A percentile compares a stretch with the other conserved stretches of the same genome.
These are phyloP conservation scores for Philopedon plagiatum DNA, from an alignment of 2,888 invertebrate genomes.

Conservation along the genomic window DNA sequence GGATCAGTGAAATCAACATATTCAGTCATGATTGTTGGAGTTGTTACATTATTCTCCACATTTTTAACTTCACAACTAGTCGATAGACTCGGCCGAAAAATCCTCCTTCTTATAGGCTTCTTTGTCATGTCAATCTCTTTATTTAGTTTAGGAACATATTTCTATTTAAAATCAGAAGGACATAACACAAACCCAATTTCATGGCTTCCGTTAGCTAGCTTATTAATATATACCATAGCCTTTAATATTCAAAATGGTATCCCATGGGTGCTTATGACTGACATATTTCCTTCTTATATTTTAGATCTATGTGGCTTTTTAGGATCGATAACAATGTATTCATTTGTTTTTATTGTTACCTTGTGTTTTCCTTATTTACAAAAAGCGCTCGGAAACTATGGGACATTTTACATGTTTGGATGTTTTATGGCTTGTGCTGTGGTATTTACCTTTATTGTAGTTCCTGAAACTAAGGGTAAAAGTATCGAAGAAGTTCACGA, in stretches of 20 bases:
- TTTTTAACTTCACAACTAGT: constrained; percentile 79
- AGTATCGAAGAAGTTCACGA: constrained; percentile 48
- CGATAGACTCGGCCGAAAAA: constrained; percentile 81
- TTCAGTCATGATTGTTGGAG: constrained; percentile 82
- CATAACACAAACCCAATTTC: background rate
- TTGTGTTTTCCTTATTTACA: background rate
- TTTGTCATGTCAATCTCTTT: constrained; percentile 75
- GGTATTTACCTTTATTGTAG: constrained; percentile 32
- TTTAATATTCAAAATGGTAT: constrained; percentile 75
- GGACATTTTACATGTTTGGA: background rate
- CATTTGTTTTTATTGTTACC: constrained; percentile 32
- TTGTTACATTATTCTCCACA: constrained; percentile 81
- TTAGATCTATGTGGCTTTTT: constrained; percentile 74
- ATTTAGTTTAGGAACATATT: constrained; percentile 52
- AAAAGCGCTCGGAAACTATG: background rate
- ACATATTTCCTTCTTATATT: constrained; percentile 83
- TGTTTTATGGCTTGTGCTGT: constrained; percentile 7
- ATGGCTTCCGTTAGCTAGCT: constrained; percentile 17
- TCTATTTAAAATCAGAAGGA: constrained; percentile 60
- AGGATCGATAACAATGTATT: constrained; percentile 29
- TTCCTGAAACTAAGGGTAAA: constrained; percentile 53
- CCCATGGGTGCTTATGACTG: constrained; percentile 86
- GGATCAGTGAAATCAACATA: constrained; percentile 70
- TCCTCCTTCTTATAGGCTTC: constrained; percentile 79
- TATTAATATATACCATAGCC: constrained; percentile 10